phyloP scores from a whole-genome alignment of 2,888 invertebrate species.

The Apamea crenata region DNA sequence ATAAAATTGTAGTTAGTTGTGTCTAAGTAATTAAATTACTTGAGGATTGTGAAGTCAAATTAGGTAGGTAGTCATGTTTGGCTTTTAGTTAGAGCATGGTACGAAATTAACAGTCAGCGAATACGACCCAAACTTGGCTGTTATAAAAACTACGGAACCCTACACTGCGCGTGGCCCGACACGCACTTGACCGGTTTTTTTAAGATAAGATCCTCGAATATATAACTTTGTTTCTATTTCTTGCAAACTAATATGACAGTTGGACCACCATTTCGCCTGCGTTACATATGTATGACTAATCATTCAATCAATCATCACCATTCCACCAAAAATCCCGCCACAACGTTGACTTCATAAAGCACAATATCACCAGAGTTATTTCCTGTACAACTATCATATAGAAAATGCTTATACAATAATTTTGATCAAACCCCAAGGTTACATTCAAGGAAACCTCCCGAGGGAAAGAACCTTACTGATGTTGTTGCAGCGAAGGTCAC shows the following conservation, averaged over 20 bases:
- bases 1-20: too few species aligned
- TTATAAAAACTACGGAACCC: too few species aligned
- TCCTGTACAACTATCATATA: background rate
- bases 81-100: too few species aligned
- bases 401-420: slow-evolving; percentile 16
- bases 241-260: background rate
- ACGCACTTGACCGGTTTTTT: too few species aligned
- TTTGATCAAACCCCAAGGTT: slow-evolving; percentile 12
- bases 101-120: too few species aligned
- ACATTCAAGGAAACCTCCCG: background rate
- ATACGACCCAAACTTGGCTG: too few species aligned
- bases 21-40: too few species aligned
- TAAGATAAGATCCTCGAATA: background rate
- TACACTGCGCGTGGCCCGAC: too few species aligned
- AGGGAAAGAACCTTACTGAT: slow-evolving; percentile 34
- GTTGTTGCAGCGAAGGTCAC: slow-evolving; percentile 46
- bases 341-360: background rate
- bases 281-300: background rate
- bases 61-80: too few species aligned
- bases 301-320: slow-evolving; percentile 1
- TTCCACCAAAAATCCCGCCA: background rate
- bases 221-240: slow-evolving; percentile 1
- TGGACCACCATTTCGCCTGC: background rate
- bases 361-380: slow-evolving; percentile 1
- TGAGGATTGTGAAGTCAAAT: too few species aligned